These are phyloP conservation scores for Passerina amoena DNA, from an alignment of 2,113 vertebrate species.

Conservation along the genomic window DNA sequence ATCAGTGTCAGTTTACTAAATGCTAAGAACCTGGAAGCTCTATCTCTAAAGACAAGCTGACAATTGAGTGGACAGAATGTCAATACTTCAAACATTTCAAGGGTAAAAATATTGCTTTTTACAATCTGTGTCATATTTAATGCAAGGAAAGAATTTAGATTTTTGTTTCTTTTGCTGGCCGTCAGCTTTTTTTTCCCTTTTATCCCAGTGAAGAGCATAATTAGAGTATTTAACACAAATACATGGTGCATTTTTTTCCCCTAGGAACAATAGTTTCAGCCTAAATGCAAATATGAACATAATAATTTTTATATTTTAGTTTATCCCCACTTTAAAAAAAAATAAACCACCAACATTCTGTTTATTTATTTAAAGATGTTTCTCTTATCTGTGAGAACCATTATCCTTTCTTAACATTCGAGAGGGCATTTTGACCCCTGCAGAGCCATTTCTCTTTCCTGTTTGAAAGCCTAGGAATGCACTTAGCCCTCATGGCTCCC, in stretches of 20 bases:
- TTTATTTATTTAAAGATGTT: constrained; percentile 8
- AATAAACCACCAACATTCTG: neutral
- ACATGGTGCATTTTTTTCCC: neutral
- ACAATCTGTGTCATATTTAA: constrained; percentile 89
- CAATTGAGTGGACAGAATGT: constrained; percentile 77
- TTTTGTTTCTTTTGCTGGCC: constrained; percentile 85
- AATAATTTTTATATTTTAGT: neutral
- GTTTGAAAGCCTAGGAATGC: neutral
- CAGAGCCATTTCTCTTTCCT: neutral
- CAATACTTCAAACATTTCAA: constrained; percentile 88
- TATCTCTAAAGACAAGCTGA: constrained; percentile 73
- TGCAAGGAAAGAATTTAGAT: constrained; percentile 85
- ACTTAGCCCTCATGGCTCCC: neutral
- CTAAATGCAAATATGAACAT: neutral
- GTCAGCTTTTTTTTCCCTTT: constrained; percentile 84
- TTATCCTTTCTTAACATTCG: neutral
- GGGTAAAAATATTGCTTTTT: constrained; percentile 92
- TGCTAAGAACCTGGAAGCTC: constrained; percentile 71
- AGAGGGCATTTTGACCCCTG: neutral
- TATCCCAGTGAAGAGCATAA: constrained; percentile 54
- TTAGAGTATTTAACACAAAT: constrained; percentile 53
- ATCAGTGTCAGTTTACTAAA: constrained; percentile 78
- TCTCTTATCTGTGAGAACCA: neutral
- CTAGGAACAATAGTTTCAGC: neutral
- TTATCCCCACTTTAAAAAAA: neutral